phyloP scores from a whole-genome alignment of 2,113 vertebrate species.

The Merops nubicus region DNA sequence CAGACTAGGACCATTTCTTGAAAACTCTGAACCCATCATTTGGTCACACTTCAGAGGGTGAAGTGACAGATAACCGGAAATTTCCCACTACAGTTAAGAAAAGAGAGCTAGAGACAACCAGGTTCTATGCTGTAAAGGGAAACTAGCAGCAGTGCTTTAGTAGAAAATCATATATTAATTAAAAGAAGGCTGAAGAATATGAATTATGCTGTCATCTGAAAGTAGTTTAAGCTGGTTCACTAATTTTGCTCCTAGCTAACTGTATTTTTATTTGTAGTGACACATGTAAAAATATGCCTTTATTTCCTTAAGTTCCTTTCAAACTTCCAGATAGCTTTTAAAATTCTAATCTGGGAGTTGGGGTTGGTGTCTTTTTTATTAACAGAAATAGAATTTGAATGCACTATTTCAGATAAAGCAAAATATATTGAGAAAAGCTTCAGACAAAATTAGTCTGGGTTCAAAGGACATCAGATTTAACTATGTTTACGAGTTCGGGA shows the following conservation, averaged over 20 bases:
- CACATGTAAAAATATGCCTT: background rate
- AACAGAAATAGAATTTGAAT: background rate
- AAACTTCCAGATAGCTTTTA: background rate
- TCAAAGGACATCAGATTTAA: background rate
- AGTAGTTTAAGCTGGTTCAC: background rate
- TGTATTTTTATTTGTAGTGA: background rate
- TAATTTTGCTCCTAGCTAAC: background rate
- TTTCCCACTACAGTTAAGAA: background rate
- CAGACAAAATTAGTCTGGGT: background rate
- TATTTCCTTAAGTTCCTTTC: background rate
- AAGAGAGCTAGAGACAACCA: background rate
- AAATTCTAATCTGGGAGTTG: background rate
- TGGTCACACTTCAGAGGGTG: background rate
- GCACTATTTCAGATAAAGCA: background rate
- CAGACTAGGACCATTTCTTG: background rate
- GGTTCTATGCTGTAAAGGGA: background rate
- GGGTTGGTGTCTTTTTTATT: too few relatives aligned
- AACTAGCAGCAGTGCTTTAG: background rate
- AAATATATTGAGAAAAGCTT: background rate
- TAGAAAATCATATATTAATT: background rate
- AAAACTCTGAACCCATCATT: background rate
- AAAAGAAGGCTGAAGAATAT: background rate
- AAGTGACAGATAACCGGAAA: background rate
- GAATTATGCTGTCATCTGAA: background rate
- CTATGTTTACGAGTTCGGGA: background rate